A percentile compares a stretch with the other conserved stretches of the same genome.
Conservation (phyloP, 2,797 vertebrate species). For the Oceanodroma leucorhoa region DNA sequence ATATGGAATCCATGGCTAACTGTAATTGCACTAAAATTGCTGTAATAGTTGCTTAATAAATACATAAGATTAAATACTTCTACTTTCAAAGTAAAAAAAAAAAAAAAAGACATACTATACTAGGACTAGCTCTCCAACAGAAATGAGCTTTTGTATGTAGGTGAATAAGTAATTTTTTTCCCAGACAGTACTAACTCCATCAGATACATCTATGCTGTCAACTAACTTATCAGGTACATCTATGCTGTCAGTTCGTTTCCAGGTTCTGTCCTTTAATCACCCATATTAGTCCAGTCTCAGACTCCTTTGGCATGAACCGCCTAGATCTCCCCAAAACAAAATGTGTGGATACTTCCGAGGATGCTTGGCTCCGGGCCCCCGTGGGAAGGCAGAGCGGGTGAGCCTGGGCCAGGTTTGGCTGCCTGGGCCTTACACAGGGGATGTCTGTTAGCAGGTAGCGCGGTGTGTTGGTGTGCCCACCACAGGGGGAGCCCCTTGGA, state of each 20-base stretch:
- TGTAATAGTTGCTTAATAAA: background rate
- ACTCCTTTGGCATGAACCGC: background rate
- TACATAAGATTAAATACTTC: background rate
- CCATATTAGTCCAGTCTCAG: background rate
- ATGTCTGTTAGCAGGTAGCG: background rate
- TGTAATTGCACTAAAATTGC: background rate
- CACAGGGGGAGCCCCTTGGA: background rate
- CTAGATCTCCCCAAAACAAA: background rate
- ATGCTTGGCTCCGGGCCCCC: background rate
- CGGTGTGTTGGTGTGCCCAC: rapidly evolving
- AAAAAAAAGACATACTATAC: background rate
- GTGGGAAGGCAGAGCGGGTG: rapidly evolving
- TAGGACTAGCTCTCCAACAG: background rate
- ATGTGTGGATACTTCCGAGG: background rate
- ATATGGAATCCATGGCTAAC: background rate
- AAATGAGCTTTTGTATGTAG: background rate
- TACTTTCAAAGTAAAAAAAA: background rate
- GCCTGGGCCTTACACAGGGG: background rate
- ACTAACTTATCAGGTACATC: background rate
- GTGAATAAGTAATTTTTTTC: background rate
- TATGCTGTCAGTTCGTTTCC: background rate
- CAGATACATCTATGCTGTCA: background rate
- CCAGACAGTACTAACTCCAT: background rate
- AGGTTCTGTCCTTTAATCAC: background rate
- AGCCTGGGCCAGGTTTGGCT: background rate